Conservation (phyloP, 2,113 vertebrate genomes). For the Tragulus kanchil region DNA sequence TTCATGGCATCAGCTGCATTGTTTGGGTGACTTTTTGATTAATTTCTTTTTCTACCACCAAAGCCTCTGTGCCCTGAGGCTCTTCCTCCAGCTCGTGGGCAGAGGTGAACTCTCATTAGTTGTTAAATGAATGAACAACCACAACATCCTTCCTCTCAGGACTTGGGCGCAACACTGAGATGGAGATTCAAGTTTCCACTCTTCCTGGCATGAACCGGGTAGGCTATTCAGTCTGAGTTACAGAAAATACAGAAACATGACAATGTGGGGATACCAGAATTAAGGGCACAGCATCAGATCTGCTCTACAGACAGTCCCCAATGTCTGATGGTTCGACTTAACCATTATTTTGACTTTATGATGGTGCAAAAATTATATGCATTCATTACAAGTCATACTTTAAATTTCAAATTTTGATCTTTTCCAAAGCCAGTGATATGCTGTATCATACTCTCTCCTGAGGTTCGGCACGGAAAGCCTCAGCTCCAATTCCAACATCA, state of each 20-base stretch:
- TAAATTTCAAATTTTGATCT: no score
- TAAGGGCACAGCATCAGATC: not conserved
- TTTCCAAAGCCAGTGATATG: not conserved
- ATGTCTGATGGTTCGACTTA: no score
- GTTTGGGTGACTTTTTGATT: not conserved
- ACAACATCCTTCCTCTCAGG: not conserved
- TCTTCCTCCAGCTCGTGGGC: not conserved
- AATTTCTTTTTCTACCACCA: not conserved
- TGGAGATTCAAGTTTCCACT: not conserved
- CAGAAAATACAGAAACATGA: not conserved
- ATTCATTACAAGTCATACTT: not conserved
- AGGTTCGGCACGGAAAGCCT: not conserved
- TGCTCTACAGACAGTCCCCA: not conserved
- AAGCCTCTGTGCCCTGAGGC: not conserved
- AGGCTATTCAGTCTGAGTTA: not conserved
- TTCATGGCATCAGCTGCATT: not conserved
- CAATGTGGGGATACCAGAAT: not conserved
- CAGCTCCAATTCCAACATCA: not conserved
- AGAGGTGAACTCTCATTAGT: not conserved
- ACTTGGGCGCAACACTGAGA: not conserved
- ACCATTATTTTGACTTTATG: not conserved
- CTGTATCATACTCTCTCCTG: not conserved
- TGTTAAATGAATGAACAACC: not conserved
- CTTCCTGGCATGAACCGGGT: not conserved
- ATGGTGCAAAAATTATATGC: not conserved